These are phyloP conservation scores for Amiota communis DNA, from an alignment of 2,888 invertebrate species.

Conservation along the genomic window DNA sequence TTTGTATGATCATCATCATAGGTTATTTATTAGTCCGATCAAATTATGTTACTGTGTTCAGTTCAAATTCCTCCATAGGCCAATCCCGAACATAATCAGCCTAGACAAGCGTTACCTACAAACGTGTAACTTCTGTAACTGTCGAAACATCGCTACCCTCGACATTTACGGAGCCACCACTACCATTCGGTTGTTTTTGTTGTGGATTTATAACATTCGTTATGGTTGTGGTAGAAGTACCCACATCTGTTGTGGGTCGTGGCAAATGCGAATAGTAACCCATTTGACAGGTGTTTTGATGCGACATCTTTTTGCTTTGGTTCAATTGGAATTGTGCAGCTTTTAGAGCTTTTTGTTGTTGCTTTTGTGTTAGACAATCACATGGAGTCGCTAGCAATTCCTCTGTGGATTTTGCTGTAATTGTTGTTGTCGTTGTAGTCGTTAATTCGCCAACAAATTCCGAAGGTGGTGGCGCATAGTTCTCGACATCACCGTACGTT, in stretches of 20 bases:
- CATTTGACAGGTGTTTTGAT: slow-evolving; percentile 69
- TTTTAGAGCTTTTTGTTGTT: slow-evolving; percentile 65
- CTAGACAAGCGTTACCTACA: slow-evolving; percentile 74
- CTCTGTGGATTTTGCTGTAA: slow-evolving; percentile 87
- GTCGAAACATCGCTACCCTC: slow-evolving; percentile 73
- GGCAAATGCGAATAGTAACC: slow-evolving; percentile 72
- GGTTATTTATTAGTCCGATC: no score
- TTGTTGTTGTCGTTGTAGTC: slow-evolving; percentile 75
- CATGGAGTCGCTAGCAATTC: slow-evolving; percentile 76
- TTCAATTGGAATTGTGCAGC: slow-evolving; percentile 64
- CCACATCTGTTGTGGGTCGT: slow-evolving; percentile 66
- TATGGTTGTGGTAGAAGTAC: slow-evolving; percentile 56
- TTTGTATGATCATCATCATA: no score
- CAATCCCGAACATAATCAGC: slow-evolving; percentile 43
- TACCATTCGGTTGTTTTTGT: slow-evolving; percentile 30
- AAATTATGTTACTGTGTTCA: background rate
- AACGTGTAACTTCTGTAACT: slow-evolving; percentile 82
- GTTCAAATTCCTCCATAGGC: slow-evolving; percentile 41
- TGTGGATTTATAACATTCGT: slow-evolving; percentile 22
- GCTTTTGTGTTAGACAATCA: slow-evolving; percentile 63
- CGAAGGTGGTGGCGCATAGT: slow-evolving; percentile 73
- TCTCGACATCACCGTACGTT: slow-evolving; percentile 72
- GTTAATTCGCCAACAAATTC: slow-evolving; percentile 73
- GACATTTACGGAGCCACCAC: slow-evolving; percentile 30
- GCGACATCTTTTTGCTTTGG: slow-evolving; percentile 64